Base-by-base conservation (phyloP, 1,140 invertebrate genomes). In the Drosophila neocordata region DNA sequence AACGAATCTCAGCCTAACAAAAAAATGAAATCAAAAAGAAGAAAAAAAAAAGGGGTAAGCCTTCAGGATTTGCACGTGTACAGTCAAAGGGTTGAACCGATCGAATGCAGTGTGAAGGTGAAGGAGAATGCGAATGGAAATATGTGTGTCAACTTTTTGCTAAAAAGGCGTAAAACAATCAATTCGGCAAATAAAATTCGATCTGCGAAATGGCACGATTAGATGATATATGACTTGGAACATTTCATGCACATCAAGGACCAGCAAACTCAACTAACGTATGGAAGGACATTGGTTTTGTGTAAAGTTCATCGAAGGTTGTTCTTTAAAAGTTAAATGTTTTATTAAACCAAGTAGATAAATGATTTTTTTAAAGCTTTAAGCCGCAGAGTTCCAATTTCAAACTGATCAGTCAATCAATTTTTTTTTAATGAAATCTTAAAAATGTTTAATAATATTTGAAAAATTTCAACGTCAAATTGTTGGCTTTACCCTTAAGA, bases 131-230 rank as follows among this genome's bases (percentile, higher is more conserved):
- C 27, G 27, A 44, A 44, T 44, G 41, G 41, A 44, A 22, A 27
- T 67, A 85, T 72, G 67, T 78, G 70, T 85, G 83, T 73, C 74
- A 76, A 84, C 75, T 61, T 73, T 58, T 51, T 65, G 71, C 71
- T 87, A 88, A 83, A 88, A 83, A 89, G 83, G 84, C 83, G 83
- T 88, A 69, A 87, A 87, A 89, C 79, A 88, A 89, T 89, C 78
- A 72, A 82, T 79, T 77, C 69, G 61, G 64, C 83, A 87, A 87
- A 87, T 87, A 87, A 87, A 83, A 84, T 87, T 87, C 76, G 83
- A 87, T 83, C 68, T 82, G 77, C 69, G 61, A 85, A 79, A 78
- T 69, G 67, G 69, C 75, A 60, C 63, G 44, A 60, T 35, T 48
- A 12, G 60, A 34, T 56, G 69, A 66, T 77, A 85, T 77, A 84